Percentiles rank a stretch among this genome's conserved stretches.
phyloP scores from a whole-genome alignment of 2,113 vertebrate species.

The Meles meles region DNA sequence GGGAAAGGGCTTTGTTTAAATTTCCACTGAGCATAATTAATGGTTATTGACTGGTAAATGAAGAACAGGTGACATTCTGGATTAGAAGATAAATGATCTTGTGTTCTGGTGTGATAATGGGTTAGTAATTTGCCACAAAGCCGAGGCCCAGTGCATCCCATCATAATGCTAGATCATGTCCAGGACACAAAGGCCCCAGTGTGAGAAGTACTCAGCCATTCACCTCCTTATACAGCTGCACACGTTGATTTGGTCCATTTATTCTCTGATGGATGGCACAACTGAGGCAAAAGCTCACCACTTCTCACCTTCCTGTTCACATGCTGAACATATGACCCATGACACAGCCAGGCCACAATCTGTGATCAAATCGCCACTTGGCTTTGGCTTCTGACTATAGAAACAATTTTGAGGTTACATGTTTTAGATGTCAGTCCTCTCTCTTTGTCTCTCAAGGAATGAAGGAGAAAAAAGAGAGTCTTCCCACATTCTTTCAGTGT shows the following conservation, averaged over 20 bases:
- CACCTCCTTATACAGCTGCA: conserved; percentile 86
- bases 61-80: conserved; percentile 89
- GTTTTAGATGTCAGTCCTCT: conserved; percentile 63
- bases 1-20: conserved; percentile 85
- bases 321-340: conserved; percentile 86
- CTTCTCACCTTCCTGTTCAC: conserved; percentile 95
- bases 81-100: conserved; percentile 89
- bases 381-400: conserved; percentile 74
- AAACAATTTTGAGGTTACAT: conserved; percentile 70
- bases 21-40: conserved; percentile 87
- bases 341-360: conserved; percentile 74
- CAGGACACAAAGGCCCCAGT: conserved; percentile 93
- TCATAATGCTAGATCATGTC: conserved; percentile 87
- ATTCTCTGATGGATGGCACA: conserved; percentile 92
- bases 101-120: conserved; percentile 90
- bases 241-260: conserved; percentile 94
- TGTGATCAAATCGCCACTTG: conserved; percentile 77
- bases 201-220: conserved; percentile 86
- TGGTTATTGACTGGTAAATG: conserved; percentile 90
- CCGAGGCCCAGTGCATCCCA: conserved; percentile 76
- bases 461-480: conserved; percentile 32
- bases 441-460: conserved; percentile 33
- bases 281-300: conserved; percentile 93
- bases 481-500: conserved; percentile 55
- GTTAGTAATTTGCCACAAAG: conserved; percentile 88